phyloP scores from a whole-genome alignment of 2,888 invertebrate species.

The Nebria brevicollis region DNA sequence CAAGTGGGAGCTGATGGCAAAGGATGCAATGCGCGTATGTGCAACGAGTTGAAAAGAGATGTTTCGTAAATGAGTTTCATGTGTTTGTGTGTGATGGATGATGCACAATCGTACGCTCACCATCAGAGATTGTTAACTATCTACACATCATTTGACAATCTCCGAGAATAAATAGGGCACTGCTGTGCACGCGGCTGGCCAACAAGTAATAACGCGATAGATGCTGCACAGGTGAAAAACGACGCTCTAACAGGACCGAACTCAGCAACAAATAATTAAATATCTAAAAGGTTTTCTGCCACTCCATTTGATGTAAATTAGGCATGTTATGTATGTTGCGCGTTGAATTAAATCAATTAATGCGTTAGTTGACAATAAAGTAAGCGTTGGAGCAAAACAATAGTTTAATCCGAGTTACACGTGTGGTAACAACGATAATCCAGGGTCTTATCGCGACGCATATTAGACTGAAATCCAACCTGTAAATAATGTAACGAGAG shows the following conservation, averaged over 20 bases:
- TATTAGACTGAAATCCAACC: slow-evolving; percentile 1
- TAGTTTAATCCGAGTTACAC: slow-evolving; percentile 1
- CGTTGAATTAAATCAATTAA: no score
- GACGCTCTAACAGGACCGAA: not conserved
- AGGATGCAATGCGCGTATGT: not conserved
- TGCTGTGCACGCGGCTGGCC: slow-evolving; percentile 8
- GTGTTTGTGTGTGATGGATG: slow-evolving; percentile 26
- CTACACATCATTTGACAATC: slow-evolving; percentile 42
- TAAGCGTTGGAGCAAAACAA: not conserved
- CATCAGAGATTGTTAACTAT: slow-evolving; percentile 35
- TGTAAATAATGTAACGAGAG: not conserved
- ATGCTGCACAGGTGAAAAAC: not conserved
- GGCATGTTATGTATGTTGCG: no score
- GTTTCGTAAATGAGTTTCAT: not conserved
- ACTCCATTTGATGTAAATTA: no score
- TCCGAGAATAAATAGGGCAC: slow-evolving; percentile 39
- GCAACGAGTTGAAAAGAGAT: not conserved
- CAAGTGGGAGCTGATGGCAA: not conserved
- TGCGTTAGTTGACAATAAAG: no score
- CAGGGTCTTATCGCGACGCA: not conserved
- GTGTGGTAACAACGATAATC: not conserved
- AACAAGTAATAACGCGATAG: not conserved
- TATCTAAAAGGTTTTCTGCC: no score
- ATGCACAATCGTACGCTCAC: slow-evolving; percentile 26
- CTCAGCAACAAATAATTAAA: not conserved